These are phyloP conservation scores for Frankliniella intonsa DNA, from an alignment of 2,888 invertebrate species.

Conservation along the genomic window DNA sequence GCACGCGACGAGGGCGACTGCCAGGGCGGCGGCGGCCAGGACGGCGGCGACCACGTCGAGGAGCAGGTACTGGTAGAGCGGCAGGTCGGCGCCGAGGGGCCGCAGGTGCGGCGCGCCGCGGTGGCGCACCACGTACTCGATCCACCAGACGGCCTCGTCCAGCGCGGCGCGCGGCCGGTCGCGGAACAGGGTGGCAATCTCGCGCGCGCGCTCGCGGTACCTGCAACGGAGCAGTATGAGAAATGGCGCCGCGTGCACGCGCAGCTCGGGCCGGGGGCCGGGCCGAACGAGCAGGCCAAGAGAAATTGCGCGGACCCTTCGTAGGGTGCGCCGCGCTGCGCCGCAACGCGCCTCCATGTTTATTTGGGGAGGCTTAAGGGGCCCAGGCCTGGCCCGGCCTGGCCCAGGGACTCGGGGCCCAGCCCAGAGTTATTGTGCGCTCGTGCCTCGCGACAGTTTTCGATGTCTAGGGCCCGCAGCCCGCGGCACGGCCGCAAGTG, in stretches of 20 bases:
- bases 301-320: too few species aligned
- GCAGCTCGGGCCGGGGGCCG: too few species aligned
- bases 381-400: not conserved
- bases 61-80: conserved; percentile 34
- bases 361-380: not conserved
- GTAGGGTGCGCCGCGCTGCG: not conserved
- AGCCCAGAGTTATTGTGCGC: too few species aligned
- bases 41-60: conserved; percentile 32
- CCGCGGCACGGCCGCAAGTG: too few species aligned
- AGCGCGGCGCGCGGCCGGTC: conserved; percentile 38
- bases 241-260: not conserved
- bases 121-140: conserved; percentile 39
- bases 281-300: not conserved
- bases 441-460: too few species aligned
- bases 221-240: conserved; percentile 34
- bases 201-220: conserved; percentile 37
- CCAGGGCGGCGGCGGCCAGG: conserved; percentile 1
- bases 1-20: not conserved
- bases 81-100: conserved; percentile 32
- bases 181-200: conserved; percentile 37
- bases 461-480: too few species aligned
- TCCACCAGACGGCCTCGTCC: conserved; percentile 40
- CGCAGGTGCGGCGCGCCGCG: conserved; percentile 37
- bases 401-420: too few species aligned
- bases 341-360: not conserved